Base-by-base conservation (phyloP, 2,888 invertebrate species). In the Tetranychus truncatus region DNA sequence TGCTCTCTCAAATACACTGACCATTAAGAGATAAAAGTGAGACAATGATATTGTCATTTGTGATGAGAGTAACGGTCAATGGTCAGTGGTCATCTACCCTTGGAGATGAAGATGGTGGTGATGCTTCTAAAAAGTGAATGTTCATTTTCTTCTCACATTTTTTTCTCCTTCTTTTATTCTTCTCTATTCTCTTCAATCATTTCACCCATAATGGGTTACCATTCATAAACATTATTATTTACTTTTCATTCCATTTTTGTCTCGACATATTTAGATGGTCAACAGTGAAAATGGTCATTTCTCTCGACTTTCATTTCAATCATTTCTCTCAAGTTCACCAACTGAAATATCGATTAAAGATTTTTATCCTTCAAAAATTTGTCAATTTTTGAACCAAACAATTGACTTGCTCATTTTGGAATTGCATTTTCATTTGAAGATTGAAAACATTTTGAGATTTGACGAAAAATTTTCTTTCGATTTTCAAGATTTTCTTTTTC, bases 1-100 rank as follows among this genome's bases (percentile, higher is more conserved):
- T 2, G 24, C 34, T 34, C 34, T 34, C 34, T 34, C 34, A 34
- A 34, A 34, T 34, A 34, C 34, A 34, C 34, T 34, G 34, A 34
- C 34, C 34, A 34, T 34, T 34, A 34, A 34, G 34, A 34, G 34
- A 34, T 34, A 34, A 34, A 34, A 34, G 34, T 34, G 34, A 34
- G 34, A 34, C 34, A 34, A 34, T 34, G 34, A 34, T 34, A 34
- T 34, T 34, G 34, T 34, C 34, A 34, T 34, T 34, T 34, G 34
- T 34, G 34, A 55, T 55, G 55, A 55, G 15, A 55, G 15, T 55
- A 55, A 55, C 55, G 55, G 55, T 55, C 55, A 55, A 55, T 55
- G 55, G 55, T 55, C 55, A 55, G 55, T 55, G 55, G 55, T 55
- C 55, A 55, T 55, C 55, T 55, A 55, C 55, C 55, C 55, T 55